Base-by-base conservation (phyloP, 2,113 vertebrate genomes). In the Neodon shergylaensis region DNA sequence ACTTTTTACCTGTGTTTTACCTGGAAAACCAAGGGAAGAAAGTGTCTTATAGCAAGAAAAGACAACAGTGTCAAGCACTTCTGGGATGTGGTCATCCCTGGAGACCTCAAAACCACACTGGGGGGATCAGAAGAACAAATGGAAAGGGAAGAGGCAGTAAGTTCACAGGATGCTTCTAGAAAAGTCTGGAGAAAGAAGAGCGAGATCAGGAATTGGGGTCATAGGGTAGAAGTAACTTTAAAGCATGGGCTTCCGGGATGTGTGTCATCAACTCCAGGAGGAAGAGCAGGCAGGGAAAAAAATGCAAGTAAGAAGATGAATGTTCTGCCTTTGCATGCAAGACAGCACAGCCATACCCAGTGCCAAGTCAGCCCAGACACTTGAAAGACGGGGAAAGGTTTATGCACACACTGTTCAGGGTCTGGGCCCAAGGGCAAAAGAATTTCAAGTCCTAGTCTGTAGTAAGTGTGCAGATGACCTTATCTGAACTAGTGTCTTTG, bases 201-300 rank as follows among this genome's bases (percentile, higher is more conserved):
- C 82, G 63, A 70, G 78, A 31, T 22, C 24, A 21, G n/a, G 19
- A 47, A 33, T 76, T 5, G 12, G n/a, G 31, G 70, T 33, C 33
- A 44, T 0, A 0, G 19, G 11, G 1, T 14, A 31, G 44, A 49
- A 13, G 31, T 31, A 33, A 33, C 24, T 0, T 17, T 13, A n/a
- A 65, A 66, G 84, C 7, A 7, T 39, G n/a, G 19, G 7, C n/a
- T 39, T 13, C 28, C 17, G 2, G 19, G 2, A 4, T 24, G 1
- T 24, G 21, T 82, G 12, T 72, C 78, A 36, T 39, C 1, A 17
- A 58, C 49, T 73, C 24, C 42, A 83, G 72, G 44, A 90, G 85
- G 24, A 12, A 61, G 1, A 21, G 24, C 31, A 58, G 4, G 7
- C n/a, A 70, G 42, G 33, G 42, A 31, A 31, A 5, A 7, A 72